These are phyloP conservation scores for Trinorchestia longiramus DNA, from an alignment of 1,140 invertebrate genomes.

Conservation along the genomic window DNA sequence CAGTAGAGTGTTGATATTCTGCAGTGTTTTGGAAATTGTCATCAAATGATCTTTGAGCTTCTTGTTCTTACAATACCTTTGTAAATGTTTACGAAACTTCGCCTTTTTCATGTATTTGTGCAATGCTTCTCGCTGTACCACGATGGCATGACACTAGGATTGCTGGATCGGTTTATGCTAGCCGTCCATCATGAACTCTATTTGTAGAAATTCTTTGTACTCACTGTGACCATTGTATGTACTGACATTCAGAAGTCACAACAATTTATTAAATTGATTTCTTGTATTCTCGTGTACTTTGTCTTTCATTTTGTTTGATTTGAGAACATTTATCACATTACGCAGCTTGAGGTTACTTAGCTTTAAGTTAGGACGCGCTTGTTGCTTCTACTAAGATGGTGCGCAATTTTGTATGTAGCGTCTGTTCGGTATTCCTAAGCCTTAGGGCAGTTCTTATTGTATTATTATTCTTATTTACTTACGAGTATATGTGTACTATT, in stretches of 20 bases:
- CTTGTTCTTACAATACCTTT: not conserved
- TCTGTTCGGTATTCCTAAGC: slow-evolving; percentile 15
- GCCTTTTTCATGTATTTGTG: not conserved
- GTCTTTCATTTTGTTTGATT: not conserved
- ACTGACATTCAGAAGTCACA: not conserved
- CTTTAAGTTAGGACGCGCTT: not conserved
- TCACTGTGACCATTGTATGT: not conserved
- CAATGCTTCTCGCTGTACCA: not conserved
- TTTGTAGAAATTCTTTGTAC: not conserved
- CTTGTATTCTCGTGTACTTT: not conserved
- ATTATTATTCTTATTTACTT: slow-evolving; percentile 17
- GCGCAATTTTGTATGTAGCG: not conserved
- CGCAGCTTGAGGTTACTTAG: not conserved
- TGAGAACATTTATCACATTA: not conserved
- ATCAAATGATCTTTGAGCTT: not conserved
- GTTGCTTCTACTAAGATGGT: not conserved
- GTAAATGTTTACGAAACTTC: not conserved
- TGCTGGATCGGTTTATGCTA: not conserved
- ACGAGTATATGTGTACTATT: not conserved
- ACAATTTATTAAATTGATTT: not conserved
- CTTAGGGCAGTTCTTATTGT: not conserved
- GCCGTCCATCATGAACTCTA: not conserved
- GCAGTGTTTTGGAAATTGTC: not conserved
- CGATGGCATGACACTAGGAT: not conserved
- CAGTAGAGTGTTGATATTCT: no score